phyloP scores from a whole-genome alignment of 2,797 vertebrate genomes.

The Delichon dasypus region DNA sequence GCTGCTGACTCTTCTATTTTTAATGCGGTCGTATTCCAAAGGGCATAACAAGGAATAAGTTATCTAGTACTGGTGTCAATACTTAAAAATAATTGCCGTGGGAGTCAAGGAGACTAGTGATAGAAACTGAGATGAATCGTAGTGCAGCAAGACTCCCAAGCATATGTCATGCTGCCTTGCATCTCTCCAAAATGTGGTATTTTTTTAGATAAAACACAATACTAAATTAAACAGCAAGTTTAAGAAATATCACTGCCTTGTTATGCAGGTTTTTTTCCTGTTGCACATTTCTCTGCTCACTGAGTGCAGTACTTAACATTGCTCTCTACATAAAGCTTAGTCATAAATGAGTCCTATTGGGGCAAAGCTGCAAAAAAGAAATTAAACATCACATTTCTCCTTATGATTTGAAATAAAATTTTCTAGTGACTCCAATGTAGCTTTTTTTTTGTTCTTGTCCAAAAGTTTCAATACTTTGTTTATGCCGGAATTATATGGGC shows the following conservation, averaged over 20 bases:
- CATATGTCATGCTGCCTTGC: background rate
- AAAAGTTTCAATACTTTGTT: background rate
- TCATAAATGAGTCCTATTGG: background rate
- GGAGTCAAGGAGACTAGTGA: background rate
- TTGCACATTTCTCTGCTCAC: background rate
- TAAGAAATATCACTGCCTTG: slow-evolving; percentile 2
- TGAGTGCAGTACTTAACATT: background rate
- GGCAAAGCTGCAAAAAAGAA: background rate
- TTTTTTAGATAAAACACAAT: slow-evolving; percentile 3
- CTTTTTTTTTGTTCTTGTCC: background rate
- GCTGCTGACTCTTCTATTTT: background rate
- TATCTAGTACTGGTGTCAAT: background rate
- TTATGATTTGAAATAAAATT: background rate
- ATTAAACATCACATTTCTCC: background rate
- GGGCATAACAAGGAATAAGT: background rate
- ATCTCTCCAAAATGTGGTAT: background rate
- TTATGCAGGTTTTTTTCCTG: background rate
- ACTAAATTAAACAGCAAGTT: slow-evolving; percentile 1
- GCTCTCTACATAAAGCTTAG: background rate
- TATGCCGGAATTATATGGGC: background rate
- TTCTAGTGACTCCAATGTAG: background rate
- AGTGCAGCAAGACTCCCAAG: background rate
- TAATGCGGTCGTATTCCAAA: background rate
- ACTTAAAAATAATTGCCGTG: slow-evolving; percentile 30
- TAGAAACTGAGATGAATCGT: background rate